Conservation (phyloP, 2,113 vertebrate species). For the Syngnathus scovelli region DNA sequence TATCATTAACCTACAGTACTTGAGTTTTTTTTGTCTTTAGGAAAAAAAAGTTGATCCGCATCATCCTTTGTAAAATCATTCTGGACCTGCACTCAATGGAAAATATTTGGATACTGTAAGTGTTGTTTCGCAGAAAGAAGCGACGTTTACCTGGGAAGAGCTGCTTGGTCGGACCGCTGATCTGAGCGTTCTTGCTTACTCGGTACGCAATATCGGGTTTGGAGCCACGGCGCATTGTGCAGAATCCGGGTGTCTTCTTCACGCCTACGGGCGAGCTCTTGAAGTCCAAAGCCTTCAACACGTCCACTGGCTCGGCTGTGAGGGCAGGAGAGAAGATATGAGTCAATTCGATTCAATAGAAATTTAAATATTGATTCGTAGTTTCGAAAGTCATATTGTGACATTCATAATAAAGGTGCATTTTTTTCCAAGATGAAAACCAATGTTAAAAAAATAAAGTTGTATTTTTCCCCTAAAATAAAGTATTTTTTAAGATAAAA, state of each 20-base stretch:
- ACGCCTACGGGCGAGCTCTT: constrained; percentile 88
- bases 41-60: background rate
- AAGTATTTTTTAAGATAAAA: too few species aligned
- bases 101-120: background rate
- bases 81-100: background rate
- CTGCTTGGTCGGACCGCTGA: constrained; percentile 92
- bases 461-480: background rate
- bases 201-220: constrained; percentile 87
- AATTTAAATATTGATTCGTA: background rate
- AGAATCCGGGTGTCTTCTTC: constrained; percentile 86
- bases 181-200: constrained; percentile 85
- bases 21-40: background rate
- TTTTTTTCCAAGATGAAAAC: background rate
- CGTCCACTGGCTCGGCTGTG: constrained; percentile 88
- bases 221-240: constrained; percentile 83
- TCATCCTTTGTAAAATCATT: background rate
- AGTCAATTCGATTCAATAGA: background rate
- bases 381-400: too few species aligned
- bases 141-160: constrained; percentile 83
- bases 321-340: constrained; percentile 24
- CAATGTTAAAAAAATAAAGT: too few species aligned
- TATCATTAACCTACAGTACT: too few species aligned
- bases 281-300: constrained; percentile 93
- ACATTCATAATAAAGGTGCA: background rate
- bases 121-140: background rate